These are phyloP conservation scores for Clarias laeviceps DNA, from an alignment of 2,797 vertebrate species.

Conservation along the genomic window DNA sequence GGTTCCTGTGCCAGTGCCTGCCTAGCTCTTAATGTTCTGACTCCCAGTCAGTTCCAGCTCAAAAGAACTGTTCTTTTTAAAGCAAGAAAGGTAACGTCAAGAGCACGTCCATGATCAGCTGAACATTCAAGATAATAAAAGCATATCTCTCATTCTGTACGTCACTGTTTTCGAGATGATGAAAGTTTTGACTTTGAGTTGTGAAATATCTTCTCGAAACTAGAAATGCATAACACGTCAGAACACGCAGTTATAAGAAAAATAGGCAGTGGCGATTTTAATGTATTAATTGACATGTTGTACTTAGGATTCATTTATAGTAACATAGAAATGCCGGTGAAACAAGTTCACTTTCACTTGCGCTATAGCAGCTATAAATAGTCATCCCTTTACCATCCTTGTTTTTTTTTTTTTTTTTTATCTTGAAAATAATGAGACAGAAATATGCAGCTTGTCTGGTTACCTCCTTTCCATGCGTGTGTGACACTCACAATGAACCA, in stretches of 20 bases:
- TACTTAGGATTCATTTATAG: neutral
- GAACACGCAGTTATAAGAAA: neutral
- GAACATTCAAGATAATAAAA: conserved; percentile 16
- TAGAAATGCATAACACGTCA: neutral
- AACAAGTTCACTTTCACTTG: neutral
- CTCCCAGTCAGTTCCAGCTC: neutral
- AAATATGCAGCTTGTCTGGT: neutral
- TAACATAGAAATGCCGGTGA: neutral
- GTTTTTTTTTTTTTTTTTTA: neutral
- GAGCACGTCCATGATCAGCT: conserved; percentile 19
- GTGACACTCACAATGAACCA: neutral
- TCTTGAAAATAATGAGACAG: neutral
- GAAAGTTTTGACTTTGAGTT: neutral
- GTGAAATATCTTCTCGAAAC: neutral
- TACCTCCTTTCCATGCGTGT: neutral
- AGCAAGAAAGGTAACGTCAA: conserved; percentile 18
- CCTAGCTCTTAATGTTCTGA: neutral
- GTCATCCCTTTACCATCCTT: neutral
- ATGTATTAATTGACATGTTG: neutral
- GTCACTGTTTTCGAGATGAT: neutral
- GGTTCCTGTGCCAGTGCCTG: neutral
- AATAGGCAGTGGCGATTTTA: neutral
- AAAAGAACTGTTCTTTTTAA: neutral
- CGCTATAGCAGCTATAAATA: neutral
- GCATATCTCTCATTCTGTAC: neutral